These are phyloP conservation scores for Sebastes trivittatus DNA, from an alignment of 2,797 vertebrate species.

Conservation along the genomic window DNA sequence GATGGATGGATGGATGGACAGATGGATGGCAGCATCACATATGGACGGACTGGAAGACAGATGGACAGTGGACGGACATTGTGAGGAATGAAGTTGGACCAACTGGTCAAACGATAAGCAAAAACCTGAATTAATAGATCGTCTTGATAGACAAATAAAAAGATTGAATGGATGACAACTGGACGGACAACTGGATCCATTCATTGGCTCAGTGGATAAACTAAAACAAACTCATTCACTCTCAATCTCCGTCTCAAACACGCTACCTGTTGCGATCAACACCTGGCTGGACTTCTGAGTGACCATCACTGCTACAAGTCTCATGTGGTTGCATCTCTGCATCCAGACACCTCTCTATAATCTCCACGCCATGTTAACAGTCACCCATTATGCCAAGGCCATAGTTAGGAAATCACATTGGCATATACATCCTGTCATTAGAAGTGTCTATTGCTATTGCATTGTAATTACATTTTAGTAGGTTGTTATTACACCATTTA, in stretches of 20 bases:
- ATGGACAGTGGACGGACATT: neutral
- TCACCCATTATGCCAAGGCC: constrained; percentile 73
- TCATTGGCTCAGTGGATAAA: neutral
- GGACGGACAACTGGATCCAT: neutral
- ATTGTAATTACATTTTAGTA: constrained; percentile 83
- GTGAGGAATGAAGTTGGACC: neutral
- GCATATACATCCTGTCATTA: constrained; percentile 81
- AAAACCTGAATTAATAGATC: neutral
- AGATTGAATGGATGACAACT: neutral
- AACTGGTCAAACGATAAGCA: neutral
- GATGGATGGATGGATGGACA: constrained; percentile 20
- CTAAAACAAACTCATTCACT: neutral
- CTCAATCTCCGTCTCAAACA: neutral
- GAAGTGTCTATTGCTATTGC: constrained; percentile 82
- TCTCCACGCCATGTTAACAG: constrained; percentile 82
- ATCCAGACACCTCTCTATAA: constrained; percentile 82
- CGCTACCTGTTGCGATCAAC: constrained; percentile 38
- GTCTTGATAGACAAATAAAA: neutral
- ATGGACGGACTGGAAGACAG: neutral
- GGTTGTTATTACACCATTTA: constrained; percentile 82
- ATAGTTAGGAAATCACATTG: constrained; percentile 81
- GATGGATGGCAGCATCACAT: constrained; percentile 6
- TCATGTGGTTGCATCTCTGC: constrained; percentile 68
- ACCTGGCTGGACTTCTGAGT: constrained; percentile 33
- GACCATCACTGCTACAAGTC: constrained; percentile 62